Base-by-base conservation (phyloP, 2,797 vertebrate species). In the Diglossa cyanea region DNA sequence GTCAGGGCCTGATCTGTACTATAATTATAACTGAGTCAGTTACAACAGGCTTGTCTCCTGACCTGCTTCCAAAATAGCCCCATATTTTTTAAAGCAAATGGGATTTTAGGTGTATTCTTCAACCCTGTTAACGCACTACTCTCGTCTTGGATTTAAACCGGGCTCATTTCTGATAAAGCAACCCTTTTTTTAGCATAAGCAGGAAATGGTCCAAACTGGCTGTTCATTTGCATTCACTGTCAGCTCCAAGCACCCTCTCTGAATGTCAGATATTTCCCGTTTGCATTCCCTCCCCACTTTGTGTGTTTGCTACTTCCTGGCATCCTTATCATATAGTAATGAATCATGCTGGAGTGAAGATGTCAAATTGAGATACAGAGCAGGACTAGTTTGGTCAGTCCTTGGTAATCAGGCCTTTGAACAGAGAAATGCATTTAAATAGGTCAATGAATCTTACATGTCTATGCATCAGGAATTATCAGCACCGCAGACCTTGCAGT, bases 1-100 rank as follows among this genome's bases (percentile, higher is more conserved):
- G 95, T 93, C 87, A 70, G 89, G 95, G 93, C 93, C 95, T 94
- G 94, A 88, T 93, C 95, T 96, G 85, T 67, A 60, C 95, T 95
- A 96, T 97, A 96, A 97, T 97, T 97, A 95, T 94, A 96, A 94
- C 94, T 94, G 95, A 96, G 93, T 97, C 96, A 96, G 89, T 94
- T 96, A 95, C 93, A 94, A 94, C 94, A 96, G 89, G 42, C 87
- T 92, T 92, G 95, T 96, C 91, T 97, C 85, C 95, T 96, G 95
- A 95, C 95, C 95, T 91, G 85, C 63, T 95, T 97, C 91, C 80
- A 88, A 96, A 97, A 94, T 86, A 95, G 89, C 48, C 57, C 61
- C 73, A 18, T 57, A 66, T 88, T 94, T 95, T 94, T 93, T 71
- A 94, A 93, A 90, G 85, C 45, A 93, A 86, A 78, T 90, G 90